A percentile compares a stretch with the other conserved stretches of the same genome.
Conservation (phyloP, 2,797 vertebrate species). For the Peromyscus eremicus region DNA sequence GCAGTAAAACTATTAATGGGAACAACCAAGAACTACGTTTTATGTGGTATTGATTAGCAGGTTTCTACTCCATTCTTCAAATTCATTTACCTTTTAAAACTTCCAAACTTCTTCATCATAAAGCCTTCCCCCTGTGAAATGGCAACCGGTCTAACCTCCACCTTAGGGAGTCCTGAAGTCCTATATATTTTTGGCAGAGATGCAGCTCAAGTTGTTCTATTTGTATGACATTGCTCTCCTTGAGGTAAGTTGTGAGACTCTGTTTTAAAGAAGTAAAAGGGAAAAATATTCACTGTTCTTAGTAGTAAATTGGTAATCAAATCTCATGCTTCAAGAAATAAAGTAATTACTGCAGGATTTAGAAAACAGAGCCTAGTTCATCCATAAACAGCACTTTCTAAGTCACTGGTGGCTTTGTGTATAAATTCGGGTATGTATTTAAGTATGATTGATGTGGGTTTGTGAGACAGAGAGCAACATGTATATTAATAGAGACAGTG, state of each 20-base stretch:
- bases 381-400: slow-evolving; percentile 63
- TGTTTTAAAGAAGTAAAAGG: slow-evolving; percentile 42
- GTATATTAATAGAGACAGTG: slow-evolving; percentile 32
- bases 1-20: too few relatives aligned
- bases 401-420: slow-evolving; percentile 56
- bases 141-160: neutral
- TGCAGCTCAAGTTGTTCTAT: neutral
- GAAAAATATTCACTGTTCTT: slow-evolving; percentile 52
- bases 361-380: slow-evolving; percentile 46
- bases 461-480: slow-evolving; percentile 40
- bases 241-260: neutral
- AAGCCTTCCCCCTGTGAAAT: neutral
- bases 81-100: neutral
- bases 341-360: slow-evolving; percentile 76
- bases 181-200: neutral
- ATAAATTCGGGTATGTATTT: slow-evolving; percentile 15
- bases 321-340: slow-evolving; percentile 79
- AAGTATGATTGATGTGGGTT: slow-evolving; percentile 36
- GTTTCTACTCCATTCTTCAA: neutral
- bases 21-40: neutral
- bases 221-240: neutral
- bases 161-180: neutral
- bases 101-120: neutral
- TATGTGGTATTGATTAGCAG: neutral
- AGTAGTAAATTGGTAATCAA: slow-evolving; percentile 74